Percentiles rank a stretch among this genome's conserved stretches.
These are phyloP conservation scores for Listronotus oregonensis DNA, from an alignment of 1,140 invertebrate species.

Conservation along the genomic window DNA sequence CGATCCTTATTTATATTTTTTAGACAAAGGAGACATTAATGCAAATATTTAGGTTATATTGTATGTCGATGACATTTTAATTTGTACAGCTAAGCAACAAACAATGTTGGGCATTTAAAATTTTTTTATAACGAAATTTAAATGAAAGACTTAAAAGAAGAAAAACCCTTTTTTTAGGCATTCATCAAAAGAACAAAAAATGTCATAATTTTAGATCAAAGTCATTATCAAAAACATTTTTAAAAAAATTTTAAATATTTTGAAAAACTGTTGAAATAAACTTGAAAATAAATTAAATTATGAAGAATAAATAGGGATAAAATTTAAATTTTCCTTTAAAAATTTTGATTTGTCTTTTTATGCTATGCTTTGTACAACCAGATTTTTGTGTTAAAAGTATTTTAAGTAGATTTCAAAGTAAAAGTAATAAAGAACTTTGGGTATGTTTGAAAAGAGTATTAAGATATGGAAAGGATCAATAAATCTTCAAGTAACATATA, in stretches of 20 bases:
- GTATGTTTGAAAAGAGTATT: slow-evolving; percentile 7
- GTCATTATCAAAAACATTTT: neutral
- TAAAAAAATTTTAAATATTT: slow-evolving; percentile 17
- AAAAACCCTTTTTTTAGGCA: slow-evolving; percentile 9
- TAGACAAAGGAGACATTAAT: neutral
- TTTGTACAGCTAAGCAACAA: too few species aligned
- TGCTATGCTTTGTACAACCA: slow-evolving; percentile 7
- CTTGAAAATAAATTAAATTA: neutral
- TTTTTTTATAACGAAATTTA: neutral
- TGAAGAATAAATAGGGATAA: neutral
- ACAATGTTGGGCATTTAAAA: too few species aligned
- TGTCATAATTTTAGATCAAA: neutral
- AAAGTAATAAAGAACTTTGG: slow-evolving; percentile 13
- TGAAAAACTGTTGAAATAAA: neutral
- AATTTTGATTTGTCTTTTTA: slow-evolving; percentile 16
- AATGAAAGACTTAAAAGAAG: slow-evolving; percentile 4
- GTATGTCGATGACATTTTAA: neutral
- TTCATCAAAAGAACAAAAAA: slow-evolving; percentile 1
- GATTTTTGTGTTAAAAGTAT: slow-evolving; percentile 8
- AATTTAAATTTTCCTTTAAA: neutral
- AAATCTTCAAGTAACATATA: too few species aligned
- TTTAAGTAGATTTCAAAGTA: slow-evolving; percentile 10
- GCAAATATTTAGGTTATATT: neutral
- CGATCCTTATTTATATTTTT: neutral
- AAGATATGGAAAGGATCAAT: slow-evolving; percentile 8